Evolutionary conservation across 1,140 invertebrate genomes (phyloP), one percentile per base, ranked within the genome.

Genomic region (Listronotus bonariensis): DNA sequence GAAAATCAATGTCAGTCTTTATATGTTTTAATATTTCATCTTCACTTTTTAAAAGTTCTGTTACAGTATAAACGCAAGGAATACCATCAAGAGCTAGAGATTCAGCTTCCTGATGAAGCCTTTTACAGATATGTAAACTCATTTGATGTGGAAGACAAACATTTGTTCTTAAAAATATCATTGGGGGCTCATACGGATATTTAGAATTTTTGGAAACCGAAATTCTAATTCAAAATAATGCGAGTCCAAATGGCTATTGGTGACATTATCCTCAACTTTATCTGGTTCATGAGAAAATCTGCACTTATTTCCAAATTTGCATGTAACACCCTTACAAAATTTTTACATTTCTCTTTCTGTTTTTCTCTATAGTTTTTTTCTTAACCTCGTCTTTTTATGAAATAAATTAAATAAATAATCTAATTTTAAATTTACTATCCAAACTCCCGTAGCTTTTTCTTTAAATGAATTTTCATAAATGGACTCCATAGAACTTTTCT

Each of bases 101-200:
- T 53, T 82, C 78, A 3, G 89, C 88, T 81, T 90, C 87, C 12
- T 84, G 77, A 70, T 87, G 81, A 32, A 91, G 76, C 69, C 82
- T 82, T 57, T 83, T 83, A 36, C 83, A 85, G 65, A 90, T 84
- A 72, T 84, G 82, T 31, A 92, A 75, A 61, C 84, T 85, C 12
- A 85, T 80, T 61, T 85, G 76, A 38, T 82, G 80, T 20, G 88
- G 87, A 72, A 88, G 85, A 11, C 74, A 66, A 15, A 74, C 75
- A 74, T 79, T 78, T 40, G 86, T 82, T 82, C 88, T 87, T 71
- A 90, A 76, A 77, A 87, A 86, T 72, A 91, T 78, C 70, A 85
- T 82, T 7, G 89, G 88, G 1, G 87, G 80, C 80, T 91, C 85
- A 74, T 84, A 87, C 0, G 90, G 90, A 78, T 91, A 92, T 68